Evolutionary conservation across 1,140 invertebrate species (phyloP), one percentile per base, ranked within the genome.

Genomic region (Drosophila elegans): DNA sequence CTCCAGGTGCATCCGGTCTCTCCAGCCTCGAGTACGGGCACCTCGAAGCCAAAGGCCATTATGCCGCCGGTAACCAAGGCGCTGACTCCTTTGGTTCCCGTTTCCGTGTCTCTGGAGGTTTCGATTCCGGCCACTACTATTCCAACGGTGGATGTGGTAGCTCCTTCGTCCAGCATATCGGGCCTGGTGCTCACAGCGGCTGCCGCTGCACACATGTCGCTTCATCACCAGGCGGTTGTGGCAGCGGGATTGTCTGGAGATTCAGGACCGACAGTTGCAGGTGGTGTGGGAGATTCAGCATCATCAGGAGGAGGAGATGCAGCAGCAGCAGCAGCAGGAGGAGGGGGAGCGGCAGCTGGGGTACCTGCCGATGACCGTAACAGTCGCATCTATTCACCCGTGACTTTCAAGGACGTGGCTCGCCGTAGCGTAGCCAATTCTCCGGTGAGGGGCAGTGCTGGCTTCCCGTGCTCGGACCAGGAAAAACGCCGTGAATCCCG

Each of bases 401-500:
- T 97, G 36, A 97, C 96, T 0, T 97, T 97, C 73, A 95, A 97
- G 80, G 97, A 97, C 84, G 96, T 97, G 1, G 96, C 96, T 0
- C 92, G 95, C 5, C 92, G 95, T 27, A 97, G 96, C 61, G 95
- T 96, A 38, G 95, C 94, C 0, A 96, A 95, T 90, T 96, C 96
- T 0, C 96, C 96, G 0, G 94, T 94, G 6, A 94, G 94, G 73
- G 92, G 66, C 36, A 38, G 68, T 21, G 88, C 93, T 46, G 77
- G 74, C 1, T 51, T 57, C 16, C 12, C 48, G 12, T 69, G 51
- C 9, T 13, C 74, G n/a, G 71, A 86, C 90, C 68, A 67, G 11
- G 78, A 80, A 29, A 80, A 68, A 32, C 78, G 90, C 0, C 83
- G 91, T 93, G 95, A 94, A 61, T 91, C 92, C 3, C 92, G 94